phyloP scores from a whole-genome alignment of 1,140 invertebrate species.

The Trichomalopsis sarcophagae region DNA sequence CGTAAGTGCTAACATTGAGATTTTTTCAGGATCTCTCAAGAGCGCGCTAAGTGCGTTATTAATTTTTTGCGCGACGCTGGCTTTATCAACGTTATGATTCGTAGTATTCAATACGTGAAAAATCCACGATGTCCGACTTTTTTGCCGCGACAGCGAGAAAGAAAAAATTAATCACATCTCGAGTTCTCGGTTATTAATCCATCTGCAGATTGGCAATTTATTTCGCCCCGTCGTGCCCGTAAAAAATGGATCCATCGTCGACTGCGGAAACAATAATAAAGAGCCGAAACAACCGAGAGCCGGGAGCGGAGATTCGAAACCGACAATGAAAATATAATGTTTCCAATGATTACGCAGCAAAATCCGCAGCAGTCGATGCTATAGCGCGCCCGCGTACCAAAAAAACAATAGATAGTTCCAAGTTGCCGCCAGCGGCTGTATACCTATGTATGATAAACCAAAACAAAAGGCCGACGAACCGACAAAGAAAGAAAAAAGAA shows the following conservation, averaged over 20 bases:
- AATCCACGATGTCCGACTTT: too few species aligned
- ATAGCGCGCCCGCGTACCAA: not conserved
- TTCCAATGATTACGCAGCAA: slow-evolving; percentile 48
- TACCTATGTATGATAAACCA: slow-evolving; percentile 31
- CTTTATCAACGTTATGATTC: too few species aligned
- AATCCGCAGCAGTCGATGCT: not conserved
- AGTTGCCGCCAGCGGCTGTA: not conserved
- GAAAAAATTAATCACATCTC: not conserved
- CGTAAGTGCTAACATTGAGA: not conserved
- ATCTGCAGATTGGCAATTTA: not conserved
- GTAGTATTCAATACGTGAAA: too few species aligned
- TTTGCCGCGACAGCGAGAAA: too few species aligned
- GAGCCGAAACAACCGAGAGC: not conserved
- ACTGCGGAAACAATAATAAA: slow-evolving; percentile 27
- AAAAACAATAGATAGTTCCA: slow-evolving; percentile 43
- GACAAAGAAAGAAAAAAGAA: slow-evolving; percentile 16
- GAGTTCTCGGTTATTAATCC: not conserved
- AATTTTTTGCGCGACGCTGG: too few species aligned
- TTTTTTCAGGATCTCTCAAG: not conserved
- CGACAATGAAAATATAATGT: slow-evolving; percentile 52
- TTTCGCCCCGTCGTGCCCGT: not conserved
- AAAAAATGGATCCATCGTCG: slow-evolving; percentile 18
- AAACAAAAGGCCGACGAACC: slow-evolving; percentile 46
- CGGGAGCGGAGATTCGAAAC: slow-evolving; percentile 16
- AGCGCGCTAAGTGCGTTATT: too few species aligned